A percentile compares a stretch with the other conserved stretches of the same genome.
Evolutionary conservation across 2,113 vertebrate genomes (phyloP).

Genomic region (Proterorhinus semilunaris): DNA sequence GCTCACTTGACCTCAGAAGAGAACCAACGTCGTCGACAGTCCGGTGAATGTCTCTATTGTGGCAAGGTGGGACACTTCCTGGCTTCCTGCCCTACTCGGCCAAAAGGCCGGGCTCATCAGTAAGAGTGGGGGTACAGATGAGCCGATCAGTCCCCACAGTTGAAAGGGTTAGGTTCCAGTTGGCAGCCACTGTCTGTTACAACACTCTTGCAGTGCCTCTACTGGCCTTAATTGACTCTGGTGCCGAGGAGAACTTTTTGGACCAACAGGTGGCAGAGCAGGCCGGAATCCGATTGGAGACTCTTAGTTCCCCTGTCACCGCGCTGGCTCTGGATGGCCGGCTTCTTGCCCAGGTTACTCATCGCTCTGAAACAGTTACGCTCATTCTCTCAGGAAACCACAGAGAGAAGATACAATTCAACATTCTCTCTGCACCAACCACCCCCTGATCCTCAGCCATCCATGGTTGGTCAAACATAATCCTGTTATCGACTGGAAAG

Average conservation of each 20-base stretch:
- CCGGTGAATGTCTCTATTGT: not conserved
- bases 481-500: not conserved
- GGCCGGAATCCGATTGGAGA: not conserved
- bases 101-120: not conserved
- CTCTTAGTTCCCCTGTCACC: not conserved
- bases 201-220: not conserved
- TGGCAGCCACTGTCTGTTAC: not conserved
- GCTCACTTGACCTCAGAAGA: not conserved
- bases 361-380: not conserved
- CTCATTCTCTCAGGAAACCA: not conserved
- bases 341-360: not conserved
- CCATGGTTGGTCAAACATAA: not conserved
- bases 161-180: not conserved
- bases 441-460: not conserved
- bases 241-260: not conserved
- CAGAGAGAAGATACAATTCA: too few relatives aligned
- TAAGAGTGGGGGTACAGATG: not conserved
- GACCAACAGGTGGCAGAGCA: not conserved
- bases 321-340: not conserved
- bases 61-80: not conserved
- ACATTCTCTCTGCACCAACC: too few relatives aligned
- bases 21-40: not conserved
- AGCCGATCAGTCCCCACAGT: not conserved
- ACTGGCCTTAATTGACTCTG: not conserved
- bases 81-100: not conserved